phyloP scores from a whole-genome alignment of 2,888 invertebrate species.

The Trissoscelio sp. region DNA sequence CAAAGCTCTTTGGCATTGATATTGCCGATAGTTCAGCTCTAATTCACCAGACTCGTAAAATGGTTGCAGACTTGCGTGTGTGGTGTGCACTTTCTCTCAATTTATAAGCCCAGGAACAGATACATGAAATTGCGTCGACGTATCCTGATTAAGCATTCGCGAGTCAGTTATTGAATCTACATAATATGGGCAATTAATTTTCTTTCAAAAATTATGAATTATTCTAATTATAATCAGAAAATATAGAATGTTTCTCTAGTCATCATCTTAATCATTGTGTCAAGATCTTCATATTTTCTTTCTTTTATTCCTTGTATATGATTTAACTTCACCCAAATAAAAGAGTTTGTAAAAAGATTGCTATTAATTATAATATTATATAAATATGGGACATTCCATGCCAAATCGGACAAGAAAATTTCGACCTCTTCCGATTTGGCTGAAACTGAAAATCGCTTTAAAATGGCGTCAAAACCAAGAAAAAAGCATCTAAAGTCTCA shows the following conservation, averaged over 20 bases:
- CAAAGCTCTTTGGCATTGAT: conserved; percentile 76
- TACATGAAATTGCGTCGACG: conserved; percentile 42
- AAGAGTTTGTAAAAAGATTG: no score
- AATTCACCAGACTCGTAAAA: conserved; percentile 72
- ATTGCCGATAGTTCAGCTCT: conserved; percentile 80
- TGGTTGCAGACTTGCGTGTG: conserved; percentile 34
- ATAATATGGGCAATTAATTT: conserved; percentile 27
- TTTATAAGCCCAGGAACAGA: conserved; percentile 47
- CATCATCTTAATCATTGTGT: background rate
- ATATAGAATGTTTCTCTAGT: background rate
- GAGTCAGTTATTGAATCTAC: conserved; percentile 18
- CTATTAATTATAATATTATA: no score
- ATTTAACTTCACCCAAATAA: no score
- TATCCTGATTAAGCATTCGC: conserved; percentile 46
- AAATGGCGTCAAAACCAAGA: no score
- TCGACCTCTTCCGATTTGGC: no score
- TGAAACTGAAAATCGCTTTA: no score
- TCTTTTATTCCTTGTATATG: no score
- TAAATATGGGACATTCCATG: no score
- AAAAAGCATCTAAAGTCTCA: no score
- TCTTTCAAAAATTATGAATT: conserved; percentile 10
- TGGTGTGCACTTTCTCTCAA: conserved; percentile 52
- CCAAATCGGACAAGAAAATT: no score
- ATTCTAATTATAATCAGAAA: background rate
- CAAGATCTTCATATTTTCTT: conserved; percentile 17